Evolutionary conservation across 64 coral and sea anemone species (phyloP).

Genomic region (Actinia equina): DNA sequence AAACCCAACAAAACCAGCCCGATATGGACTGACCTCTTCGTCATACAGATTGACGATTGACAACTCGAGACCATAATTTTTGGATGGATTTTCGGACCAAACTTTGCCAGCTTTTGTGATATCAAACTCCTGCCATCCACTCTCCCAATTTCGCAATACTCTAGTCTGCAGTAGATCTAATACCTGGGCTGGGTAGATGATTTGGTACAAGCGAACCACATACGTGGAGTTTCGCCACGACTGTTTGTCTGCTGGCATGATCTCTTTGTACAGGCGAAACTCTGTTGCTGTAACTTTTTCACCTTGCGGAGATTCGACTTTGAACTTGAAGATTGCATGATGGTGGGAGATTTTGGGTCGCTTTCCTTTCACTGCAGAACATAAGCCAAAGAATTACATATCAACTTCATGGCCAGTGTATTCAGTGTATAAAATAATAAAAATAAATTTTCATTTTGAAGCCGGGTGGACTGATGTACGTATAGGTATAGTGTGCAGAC

Average conservation of each 20-base stretch:
- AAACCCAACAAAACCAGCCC: conserved; percentile 88
- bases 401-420: no score
- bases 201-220: conserved; percentile 31
- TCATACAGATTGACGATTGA: conserved; percentile 43
- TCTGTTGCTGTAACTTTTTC: conserved; percentile 57
- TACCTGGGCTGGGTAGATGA: conserved; percentile 37
- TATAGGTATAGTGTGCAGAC: no score
- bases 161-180: conserved; percentile 18
- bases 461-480: no score
- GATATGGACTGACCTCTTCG: conserved; percentile 19
- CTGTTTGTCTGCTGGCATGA: background rate
- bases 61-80: conserved; percentile 85
- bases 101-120: conserved; percentile 55
- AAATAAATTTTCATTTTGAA: no score
- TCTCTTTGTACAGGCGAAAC: conserved; percentile 56
- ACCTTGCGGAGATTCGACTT: conserved; percentile 23
- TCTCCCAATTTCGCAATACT: conserved; percentile 63
- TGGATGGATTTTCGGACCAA: conserved; percentile 45
- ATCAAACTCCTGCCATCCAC: conserved; percentile 92
- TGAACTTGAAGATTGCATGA: conserved; percentile 55
- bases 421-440: no score
- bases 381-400: background rate
- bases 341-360: conserved; percentile 44
- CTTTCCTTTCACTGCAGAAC: conserved; percentile 27
- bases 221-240: conserved; percentile 28